phyloP scores from a whole-genome alignment of 1,140 invertebrate species.

The Sycobia sp. region DNA sequence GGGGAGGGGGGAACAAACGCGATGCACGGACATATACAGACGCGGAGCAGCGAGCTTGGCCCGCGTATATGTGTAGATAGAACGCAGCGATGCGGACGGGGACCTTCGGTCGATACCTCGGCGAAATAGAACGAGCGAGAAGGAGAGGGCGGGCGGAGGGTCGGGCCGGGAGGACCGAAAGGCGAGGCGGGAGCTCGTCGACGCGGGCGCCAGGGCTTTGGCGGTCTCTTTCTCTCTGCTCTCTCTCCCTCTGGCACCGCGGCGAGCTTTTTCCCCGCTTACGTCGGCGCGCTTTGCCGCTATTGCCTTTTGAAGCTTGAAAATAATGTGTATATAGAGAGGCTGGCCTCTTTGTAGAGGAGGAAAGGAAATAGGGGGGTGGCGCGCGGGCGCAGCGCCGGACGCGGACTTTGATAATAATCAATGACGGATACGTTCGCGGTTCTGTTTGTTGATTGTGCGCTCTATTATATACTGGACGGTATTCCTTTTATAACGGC shows the following conservation, averaged over 20 bases:
- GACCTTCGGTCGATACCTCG: not conserved
- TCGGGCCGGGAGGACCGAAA: slow-evolving; percentile 10
- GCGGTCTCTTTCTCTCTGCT: too few relatives aligned
- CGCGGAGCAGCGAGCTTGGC: not conserved
- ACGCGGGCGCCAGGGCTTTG: slow-evolving; percentile 29
- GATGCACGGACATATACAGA: not conserved
- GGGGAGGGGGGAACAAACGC: not conserved
- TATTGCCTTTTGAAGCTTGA: slow-evolving; percentile 28
- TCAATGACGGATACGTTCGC: slow-evolving; percentile 27
- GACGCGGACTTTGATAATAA: slow-evolving; percentile 26
- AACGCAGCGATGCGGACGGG: not conserved
- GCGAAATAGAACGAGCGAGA: too few relatives aligned
- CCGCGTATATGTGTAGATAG: too few relatives aligned
- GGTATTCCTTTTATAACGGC: too few relatives aligned
- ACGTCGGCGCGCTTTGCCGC: slow-evolving; percentile 16
- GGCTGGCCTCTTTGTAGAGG: slow-evolving; percentile 24
- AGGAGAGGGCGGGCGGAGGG: too few relatives aligned
- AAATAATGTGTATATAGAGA: slow-evolving; percentile 26
- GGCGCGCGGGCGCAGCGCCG: not conserved
- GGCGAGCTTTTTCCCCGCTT: slow-evolving; percentile 21
- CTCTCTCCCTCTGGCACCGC: not conserved
- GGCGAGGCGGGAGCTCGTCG: slow-evolving; percentile 17
- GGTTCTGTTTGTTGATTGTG: slow-evolving; percentile 20
- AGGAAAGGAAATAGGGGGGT: slow-evolving; percentile 4
- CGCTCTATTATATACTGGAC: too few relatives aligned